Conservation (phyloP, 2,797 vertebrate genomes). For the Sebastes hubbsi region DNA sequence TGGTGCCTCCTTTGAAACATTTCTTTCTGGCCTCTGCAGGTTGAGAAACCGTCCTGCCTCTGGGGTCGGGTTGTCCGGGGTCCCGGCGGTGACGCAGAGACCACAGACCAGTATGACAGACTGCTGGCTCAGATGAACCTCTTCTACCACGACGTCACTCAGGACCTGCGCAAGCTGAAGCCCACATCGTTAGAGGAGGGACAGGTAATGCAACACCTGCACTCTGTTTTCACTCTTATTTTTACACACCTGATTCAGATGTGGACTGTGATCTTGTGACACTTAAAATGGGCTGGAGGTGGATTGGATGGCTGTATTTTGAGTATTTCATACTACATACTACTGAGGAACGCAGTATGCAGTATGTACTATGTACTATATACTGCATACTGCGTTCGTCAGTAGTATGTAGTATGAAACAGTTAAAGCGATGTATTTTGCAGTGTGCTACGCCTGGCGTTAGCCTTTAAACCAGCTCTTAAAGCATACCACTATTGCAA, state of each 20-base stretch:
- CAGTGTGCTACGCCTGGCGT: too few relatives aligned
- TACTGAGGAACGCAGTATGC: too few relatives aligned
- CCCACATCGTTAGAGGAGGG: conserved; percentile 61
- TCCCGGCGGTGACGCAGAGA: not conserved
- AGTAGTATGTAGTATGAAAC: too few relatives aligned
- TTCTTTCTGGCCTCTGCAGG: conserved; percentile 44
- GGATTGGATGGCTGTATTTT: not conserved
- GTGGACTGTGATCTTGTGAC: not conserved
- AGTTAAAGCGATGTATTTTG: too few relatives aligned
- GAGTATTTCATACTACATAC: too few relatives aligned
- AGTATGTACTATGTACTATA: too few relatives aligned
- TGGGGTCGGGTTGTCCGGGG: conserved; percentile 71
- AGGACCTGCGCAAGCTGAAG: conserved; percentile 57
- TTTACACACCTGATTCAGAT: not conserved
- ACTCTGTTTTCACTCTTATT: not conserved
- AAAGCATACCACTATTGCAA: too few relatives aligned
- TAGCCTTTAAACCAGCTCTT: too few relatives aligned
- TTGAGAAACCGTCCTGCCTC: conserved; percentile 78
- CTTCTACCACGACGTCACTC: conserved; percentile 69
- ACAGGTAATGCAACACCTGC: conserved; percentile 55
- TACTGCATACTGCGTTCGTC: too few relatives aligned
- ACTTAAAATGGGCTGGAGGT: accelerated
- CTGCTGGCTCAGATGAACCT: conserved; percentile 77
- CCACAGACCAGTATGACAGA: conserved; percentile 49
- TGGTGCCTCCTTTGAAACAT: not conserved